These are phyloP conservation scores for Scaptomyza reducta DNA, from an alignment of 2,888 invertebrate species.

Conservation along the genomic window DNA sequence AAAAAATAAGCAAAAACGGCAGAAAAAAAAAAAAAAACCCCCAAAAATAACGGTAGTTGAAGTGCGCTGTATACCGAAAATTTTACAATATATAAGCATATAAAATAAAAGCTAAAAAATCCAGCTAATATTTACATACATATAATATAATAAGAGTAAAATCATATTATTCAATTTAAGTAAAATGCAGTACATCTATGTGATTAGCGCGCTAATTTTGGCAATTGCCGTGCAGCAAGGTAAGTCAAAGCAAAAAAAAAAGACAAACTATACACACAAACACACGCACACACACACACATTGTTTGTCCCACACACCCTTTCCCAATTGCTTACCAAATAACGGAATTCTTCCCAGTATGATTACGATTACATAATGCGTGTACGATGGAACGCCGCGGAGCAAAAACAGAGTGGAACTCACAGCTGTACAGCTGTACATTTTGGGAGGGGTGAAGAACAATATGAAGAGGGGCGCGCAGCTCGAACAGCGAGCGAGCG, in stretches of 20 bases:
- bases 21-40: slow-evolving; percentile 2
- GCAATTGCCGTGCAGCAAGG: slow-evolving; percentile 84
- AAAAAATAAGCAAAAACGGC: slow-evolving; percentile 5
- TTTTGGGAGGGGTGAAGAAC: background rate
- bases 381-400: slow-evolving; percentile 13
- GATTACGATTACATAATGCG: slow-evolving; percentile 85
- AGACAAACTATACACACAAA: slow-evolving; percentile 10
- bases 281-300: slow-evolving; percentile 1
- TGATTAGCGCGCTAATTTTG: slow-evolving; percentile 83
- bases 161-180: slow-evolving; percentile 35
- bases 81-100: background rate
- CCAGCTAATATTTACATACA: slow-evolving; percentile 22
- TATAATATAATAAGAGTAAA: slow-evolving; percentile 13
- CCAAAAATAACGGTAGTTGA: slow-evolving; percentile 14
- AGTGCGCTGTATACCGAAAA: slow-evolving; percentile 23
- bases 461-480: background rate
- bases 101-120: slow-evolving; percentile 4
- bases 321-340: slow-evolving; percentile 9
- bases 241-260: slow-evolving; percentile 64
- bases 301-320: background rate
- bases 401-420: slow-evolving; percentile 38
- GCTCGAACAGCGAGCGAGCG: slow-evolving; percentile 2
- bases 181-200: slow-evolving; percentile 82
- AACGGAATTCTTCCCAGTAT: slow-evolving; percentile 39
- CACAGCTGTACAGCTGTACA: background rate